Evolutionary conservation across 2,797 vertebrate genomes (phyloP).

Genomic region (Pitangus sulphuratus): DNA sequence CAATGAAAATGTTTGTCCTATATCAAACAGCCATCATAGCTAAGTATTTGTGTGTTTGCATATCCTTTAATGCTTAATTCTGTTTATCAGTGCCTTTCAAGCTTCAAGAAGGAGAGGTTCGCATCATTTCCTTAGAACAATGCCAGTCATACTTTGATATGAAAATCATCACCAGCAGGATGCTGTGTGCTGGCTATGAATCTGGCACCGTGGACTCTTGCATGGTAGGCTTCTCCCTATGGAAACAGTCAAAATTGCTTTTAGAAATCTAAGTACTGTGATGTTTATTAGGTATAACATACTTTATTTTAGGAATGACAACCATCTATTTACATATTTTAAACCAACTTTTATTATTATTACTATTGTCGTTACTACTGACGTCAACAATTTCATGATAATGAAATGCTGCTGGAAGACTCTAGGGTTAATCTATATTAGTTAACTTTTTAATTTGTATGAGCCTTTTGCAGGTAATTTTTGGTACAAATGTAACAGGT

Average conservation of each 20-base stretch:
- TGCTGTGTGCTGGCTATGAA: constrained; percentile 94
- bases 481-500: background rate
- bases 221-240: constrained; percentile 83
- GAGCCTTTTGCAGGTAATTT: background rate
- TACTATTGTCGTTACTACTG: background rate
- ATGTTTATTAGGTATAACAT: background rate
- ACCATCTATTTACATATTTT: background rate
- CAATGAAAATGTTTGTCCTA: background rate
- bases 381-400: background rate
- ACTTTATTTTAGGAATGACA: background rate
- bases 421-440: background rate
- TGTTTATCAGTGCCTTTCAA: constrained; percentile 90
- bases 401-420: background rate
- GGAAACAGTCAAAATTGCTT: background rate
- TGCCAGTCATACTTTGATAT: constrained; percentile 95
- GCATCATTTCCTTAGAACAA: constrained; percentile 89
- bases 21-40: background rate
- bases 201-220: constrained; percentile 94
- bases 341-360: background rate
- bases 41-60: background rate
- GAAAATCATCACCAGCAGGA: constrained; percentile 93
- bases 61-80: background rate
- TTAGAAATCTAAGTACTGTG: background rate
- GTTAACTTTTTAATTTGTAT: background rate
- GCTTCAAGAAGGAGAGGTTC: constrained; percentile 93